These are phyloP conservation scores for Drosophila santomea DNA, from an alignment of 1,140 invertebrate species.

Conservation along the genomic window DNA sequence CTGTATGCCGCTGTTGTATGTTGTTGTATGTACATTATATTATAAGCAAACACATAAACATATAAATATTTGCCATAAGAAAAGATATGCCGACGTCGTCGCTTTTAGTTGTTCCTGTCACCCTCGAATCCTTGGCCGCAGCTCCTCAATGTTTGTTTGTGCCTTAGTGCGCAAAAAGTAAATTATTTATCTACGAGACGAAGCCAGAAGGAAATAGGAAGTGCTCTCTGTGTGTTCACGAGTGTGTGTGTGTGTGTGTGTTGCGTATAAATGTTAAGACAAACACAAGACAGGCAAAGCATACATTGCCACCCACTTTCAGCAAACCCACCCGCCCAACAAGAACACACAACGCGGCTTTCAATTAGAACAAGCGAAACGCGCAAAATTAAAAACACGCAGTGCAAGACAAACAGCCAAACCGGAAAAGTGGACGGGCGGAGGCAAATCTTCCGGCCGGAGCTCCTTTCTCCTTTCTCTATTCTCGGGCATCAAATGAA, in stretches of 20 bases:
- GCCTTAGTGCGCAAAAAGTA: constrained; percentile 81
- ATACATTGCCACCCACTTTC: constrained; percentile 25
- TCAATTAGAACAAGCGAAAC: constrained; percentile 82
- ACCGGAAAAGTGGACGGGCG: constrained; percentile 4
- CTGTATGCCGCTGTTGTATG: constrained; percentile 1
- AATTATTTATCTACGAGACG: constrained; percentile 80
- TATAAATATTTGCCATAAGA: constrained; percentile 73
- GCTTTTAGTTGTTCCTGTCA: constrained; percentile 46
- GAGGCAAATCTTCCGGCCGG: constrained; percentile 13
- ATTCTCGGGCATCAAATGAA: constrained; percentile 56
- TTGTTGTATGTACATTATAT: constrained; percentile 62
- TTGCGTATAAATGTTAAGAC: constrained; percentile 73
- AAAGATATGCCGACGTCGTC: constrained; percentile 70
- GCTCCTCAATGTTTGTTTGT: constrained; percentile 65
- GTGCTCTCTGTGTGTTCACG: constrained; percentile 24
- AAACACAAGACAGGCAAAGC: constrained; percentile 67
- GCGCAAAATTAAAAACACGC: constrained; percentile 82
- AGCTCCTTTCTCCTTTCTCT: not conserved
- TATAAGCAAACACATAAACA: constrained; percentile 75
- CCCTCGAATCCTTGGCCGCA: constrained; percentile 3
- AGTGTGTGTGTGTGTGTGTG: constrained; percentile 8
- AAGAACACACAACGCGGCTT: constrained; percentile 75
- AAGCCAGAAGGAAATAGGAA: constrained; percentile 60
- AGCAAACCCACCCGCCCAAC: constrained; percentile 8
- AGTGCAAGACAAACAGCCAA: constrained; percentile 75